Percentiles rank a stretch among this genome's conserved stretches.
These are phyloP conservation scores for Neelides sp. DNA, from an alignment of 1,140 invertebrate genomes.

Conservation along the genomic window DNA sequence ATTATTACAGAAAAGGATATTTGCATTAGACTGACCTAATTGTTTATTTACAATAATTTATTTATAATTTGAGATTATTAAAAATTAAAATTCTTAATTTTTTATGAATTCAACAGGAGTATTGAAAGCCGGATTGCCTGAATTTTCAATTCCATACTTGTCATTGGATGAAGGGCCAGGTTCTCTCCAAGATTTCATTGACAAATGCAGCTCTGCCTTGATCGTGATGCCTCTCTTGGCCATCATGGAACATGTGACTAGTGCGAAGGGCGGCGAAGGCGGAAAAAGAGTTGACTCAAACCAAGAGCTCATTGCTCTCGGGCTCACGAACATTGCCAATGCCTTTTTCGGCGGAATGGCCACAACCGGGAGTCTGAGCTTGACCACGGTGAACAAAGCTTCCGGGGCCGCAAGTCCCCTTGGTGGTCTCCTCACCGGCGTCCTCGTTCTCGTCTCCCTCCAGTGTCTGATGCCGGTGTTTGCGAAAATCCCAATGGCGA, in stretches of 20 bases:
- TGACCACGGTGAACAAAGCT: slow-evolving; percentile 76
- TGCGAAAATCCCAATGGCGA: slow-evolving; percentile 61
- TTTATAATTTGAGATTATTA: too few species aligned
- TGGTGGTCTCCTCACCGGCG: slow-evolving; percentile 35
- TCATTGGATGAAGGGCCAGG: too few species aligned
- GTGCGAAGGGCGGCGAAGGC: slow-evolving; percentile 58
- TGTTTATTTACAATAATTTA: too few species aligned
- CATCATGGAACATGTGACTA: slow-evolving; percentile 66
- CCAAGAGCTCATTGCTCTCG: slow-evolving; percentile 69
- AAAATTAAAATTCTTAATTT: too few species aligned
- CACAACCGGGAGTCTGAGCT: slow-evolving; percentile 66
- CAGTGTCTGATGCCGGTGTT: slow-evolving; percentile 68
- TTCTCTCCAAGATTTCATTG: too few species aligned
- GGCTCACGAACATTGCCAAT: slow-evolving; percentile 66
- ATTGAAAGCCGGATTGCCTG: too few species aligned
- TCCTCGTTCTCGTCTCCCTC: slow-evolving; percentile 58
- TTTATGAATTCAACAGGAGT: too few species aligned
- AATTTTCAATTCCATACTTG: too few species aligned
- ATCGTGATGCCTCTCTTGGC: slow-evolving; percentile 65
- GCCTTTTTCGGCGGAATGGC: slow-evolving; percentile 75
- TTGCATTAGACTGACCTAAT: too few species aligned
- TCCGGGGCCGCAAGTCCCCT: slow-evolving; percentile 75
- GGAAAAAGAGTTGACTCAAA: slow-evolving; percentile 65
- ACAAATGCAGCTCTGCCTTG: slow-evolving; percentile 57
- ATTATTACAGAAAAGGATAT: too few species aligned